Percentiles rank a stretch among this genome's conserved stretches.
Conservation (phyloP, 1,140 invertebrate genomes). For the Drosophila asahinai region DNA sequence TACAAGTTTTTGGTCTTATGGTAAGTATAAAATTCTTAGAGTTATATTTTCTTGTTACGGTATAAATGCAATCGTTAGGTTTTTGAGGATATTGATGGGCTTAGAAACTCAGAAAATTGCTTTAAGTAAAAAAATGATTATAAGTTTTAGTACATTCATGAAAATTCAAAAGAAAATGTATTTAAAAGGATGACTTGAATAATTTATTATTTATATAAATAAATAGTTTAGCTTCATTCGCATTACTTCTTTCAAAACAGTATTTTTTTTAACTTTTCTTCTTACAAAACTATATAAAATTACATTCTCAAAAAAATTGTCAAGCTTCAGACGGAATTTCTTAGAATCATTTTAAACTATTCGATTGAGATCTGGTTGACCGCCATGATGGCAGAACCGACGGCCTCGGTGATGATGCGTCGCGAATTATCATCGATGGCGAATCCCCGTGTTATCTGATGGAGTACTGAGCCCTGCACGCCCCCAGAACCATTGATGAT, state of each 20-base stretch:
- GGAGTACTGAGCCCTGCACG: constrained; percentile 2
- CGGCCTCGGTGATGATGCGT: constrained; percentile 1
- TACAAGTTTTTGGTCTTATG: not conserved
- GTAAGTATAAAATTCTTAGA: constrained; percentile 1
- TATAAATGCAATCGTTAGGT: too few species aligned
- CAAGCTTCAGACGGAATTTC: not conserved
- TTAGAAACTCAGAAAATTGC: too few species aligned
- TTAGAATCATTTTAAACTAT: not conserved
- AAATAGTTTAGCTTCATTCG: too few species aligned
- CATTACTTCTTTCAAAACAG: too few species aligned
- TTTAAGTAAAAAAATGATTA: too few species aligned
- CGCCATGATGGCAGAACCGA: not conserved
- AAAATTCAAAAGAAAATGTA: not conserved
- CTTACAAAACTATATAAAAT: too few species aligned
- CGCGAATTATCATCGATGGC: constrained; percentile 2
- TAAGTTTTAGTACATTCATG: not conserved
- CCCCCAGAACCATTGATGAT: not conserved
- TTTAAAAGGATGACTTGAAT: too few species aligned
- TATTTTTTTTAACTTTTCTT: too few species aligned
- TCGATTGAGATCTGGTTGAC: not conserved
- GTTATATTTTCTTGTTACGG: not conserved
- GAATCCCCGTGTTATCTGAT: constrained; percentile 17
- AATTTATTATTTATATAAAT: not conserved
- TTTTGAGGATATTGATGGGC: too few species aligned
- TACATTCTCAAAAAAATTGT: too few species aligned